Evolutionary conservation across 2,113 vertebrate species (phyloP), one percentile per base, ranked within the genome.

Genomic region (Columba janthina): DNA sequence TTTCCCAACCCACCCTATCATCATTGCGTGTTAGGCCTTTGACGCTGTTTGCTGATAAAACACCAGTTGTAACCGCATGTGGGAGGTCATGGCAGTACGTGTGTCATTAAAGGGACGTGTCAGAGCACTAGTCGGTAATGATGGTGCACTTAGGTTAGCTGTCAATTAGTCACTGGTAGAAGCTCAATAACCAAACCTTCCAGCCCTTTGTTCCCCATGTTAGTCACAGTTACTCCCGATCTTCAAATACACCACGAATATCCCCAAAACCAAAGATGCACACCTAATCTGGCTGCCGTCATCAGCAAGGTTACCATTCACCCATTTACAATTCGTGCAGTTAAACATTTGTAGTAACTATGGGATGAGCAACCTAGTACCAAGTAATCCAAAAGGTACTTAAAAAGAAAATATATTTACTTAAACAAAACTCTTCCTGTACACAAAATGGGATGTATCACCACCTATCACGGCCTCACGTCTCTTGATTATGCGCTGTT

Each of bases 401-500:
- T 80, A 25, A 62, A 86, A 74, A 66, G 78, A 65, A 85, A 71
- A 94, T 56, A 10, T 89, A 72, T 77, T 95, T 94, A 34, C 25
- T 89, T 67, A 29, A 62, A 94, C 15, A 38, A 80, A 70, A 80
- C 10, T 13, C 91, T 70, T 75, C 85, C 90, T 84, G 56, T 20
- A 65, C 82, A 85, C 36, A 40, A 92, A 96, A 91, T 70, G 72
- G 94, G 93, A n/a, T 58, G 32, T 95, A 93, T 97, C 85, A 66
- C 62, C 95, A 90, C 9, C 14, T 89, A 90, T 82, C 94, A 85
- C 79, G 88, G 85, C 84, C 88, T 95, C 69, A 0, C 79, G 70
- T 60, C 75, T 70, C 96, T 86, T 91, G 76, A 97, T 97, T 97
- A 97, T 97, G 95, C 80, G 13, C 92, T 95, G 98, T 62, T 91